A percentile compares a stretch with the other conserved stretches of the same genome.
These are phyloP conservation scores for Sylvietta virens DNA, from an alignment of 2,113 vertebrate genomes.

Conservation along the genomic window DNA sequence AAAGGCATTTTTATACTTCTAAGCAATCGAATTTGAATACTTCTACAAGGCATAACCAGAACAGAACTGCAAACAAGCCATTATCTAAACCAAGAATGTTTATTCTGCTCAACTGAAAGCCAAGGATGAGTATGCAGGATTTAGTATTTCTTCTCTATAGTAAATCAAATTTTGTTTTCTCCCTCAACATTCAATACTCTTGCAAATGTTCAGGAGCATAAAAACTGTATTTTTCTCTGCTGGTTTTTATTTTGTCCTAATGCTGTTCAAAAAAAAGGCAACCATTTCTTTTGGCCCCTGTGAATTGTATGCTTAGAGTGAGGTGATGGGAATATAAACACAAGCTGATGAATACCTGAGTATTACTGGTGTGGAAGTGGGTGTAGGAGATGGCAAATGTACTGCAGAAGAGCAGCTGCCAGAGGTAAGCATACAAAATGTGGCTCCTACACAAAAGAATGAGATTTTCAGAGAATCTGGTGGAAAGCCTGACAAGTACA, in stretches of 20 bases:
- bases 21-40: neutral
- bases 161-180: neutral
- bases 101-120: neutral
- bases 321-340: neutral
- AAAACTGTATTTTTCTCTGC: neutral
- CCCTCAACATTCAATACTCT: neutral
- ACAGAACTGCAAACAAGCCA: neutral
- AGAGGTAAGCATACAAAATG: constrained; percentile 55
- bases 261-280: neutral
- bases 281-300: neutral
- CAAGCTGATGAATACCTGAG: neutral
- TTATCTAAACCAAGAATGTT: neutral
- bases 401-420: constrained; percentile 11
- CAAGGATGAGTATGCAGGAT: neutral
- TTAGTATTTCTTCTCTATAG: neutral
- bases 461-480: constrained; percentile 61
- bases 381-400: neutral
- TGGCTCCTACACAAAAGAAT: constrained; percentile 41
- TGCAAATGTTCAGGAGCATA: neutral
- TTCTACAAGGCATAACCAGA: neutral
- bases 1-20: constrained; percentile 10
- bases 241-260: neutral
- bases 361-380: neutral
- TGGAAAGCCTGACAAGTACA: constrained; percentile 62
- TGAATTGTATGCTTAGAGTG: neutral